phyloP scores from a whole-genome alignment of 2,797 vertebrate species.

The Anguilla anguilla region DNA sequence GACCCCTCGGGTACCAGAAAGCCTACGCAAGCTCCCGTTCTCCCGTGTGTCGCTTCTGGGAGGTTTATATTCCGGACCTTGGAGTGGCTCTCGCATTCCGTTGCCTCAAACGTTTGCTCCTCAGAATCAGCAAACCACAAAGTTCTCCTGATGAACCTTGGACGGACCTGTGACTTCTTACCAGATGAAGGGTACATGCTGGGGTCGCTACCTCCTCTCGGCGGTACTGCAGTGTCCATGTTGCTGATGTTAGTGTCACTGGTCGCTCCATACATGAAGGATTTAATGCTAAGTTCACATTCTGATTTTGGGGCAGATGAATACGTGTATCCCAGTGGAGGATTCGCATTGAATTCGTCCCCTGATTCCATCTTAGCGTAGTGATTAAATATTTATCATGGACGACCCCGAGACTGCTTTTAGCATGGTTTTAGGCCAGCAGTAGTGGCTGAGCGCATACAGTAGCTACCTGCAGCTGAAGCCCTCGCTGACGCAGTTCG shows the following conservation, averaged over 20 bases:
- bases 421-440: constrained; percentile 64
- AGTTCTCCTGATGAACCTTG: constrained; percentile 88
- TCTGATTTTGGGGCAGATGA: constrained; percentile 69
- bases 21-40: constrained; percentile 51
- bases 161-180: constrained; percentile 77
- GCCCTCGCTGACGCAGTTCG: constrained; percentile 75
- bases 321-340: constrained; percentile 66
- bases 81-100: constrained; percentile 74
- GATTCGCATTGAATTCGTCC: constrained; percentile 69
- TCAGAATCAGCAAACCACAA: constrained; percentile 90
- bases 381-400: constrained; percentile 60
- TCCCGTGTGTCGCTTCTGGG: constrained; percentile 76
- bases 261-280: constrained; percentile 68
- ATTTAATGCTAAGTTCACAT: constrained; percentile 65
- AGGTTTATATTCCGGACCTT: constrained; percentile 75
- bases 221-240: constrained; percentile 62
- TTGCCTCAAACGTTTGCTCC: constrained; percentile 77
- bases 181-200: constrained; percentile 70
- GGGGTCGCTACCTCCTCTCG: constrained; percentile 73
- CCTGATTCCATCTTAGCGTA: constrained; percentile 75
- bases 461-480: constrained; percentile 70
- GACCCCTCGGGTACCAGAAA: constrained; percentile 50
- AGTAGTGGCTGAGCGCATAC: constrained; percentile 52
- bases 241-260: constrained; percentile 68
- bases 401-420: constrained; percentile 55